phyloP scores from a whole-genome alignment of 1,140 invertebrate species.

The Trachymyrmex septentrionalis region DNA sequence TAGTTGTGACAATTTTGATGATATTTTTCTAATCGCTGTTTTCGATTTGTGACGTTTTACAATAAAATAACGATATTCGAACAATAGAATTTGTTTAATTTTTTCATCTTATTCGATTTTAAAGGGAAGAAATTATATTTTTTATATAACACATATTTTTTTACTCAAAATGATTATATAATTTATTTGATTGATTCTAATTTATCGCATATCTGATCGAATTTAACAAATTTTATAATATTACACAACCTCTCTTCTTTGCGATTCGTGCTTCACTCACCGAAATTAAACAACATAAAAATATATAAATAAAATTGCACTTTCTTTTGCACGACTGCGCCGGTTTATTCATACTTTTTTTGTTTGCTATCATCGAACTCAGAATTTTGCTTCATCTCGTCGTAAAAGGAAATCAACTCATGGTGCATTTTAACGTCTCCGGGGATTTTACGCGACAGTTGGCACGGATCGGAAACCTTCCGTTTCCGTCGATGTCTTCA shows the following conservation, averaged over 20 bases:
- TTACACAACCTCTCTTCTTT: background rate
- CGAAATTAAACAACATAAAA: background rate
- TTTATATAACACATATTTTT: background rate
- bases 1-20: too few relatives aligned
- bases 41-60: background rate
- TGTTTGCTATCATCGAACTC: slow-evolving; percentile 28
- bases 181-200: slow-evolving; percentile 2
- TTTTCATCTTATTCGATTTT: background rate
- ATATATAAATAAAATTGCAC: background rate
- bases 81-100: background rate
- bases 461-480: background rate
- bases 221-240: slow-evolving; percentile 17
- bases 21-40: too few relatives aligned
- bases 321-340: background rate
- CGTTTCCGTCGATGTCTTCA: slow-evolving; percentile 29
- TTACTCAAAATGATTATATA: background rate
- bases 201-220: background rate
- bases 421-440: slow-evolving; percentile 43
- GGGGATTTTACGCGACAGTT: slow-evolving; percentile 54
- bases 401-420: slow-evolving; percentile 39
- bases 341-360: background rate
- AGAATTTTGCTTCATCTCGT: slow-evolving; percentile 22
- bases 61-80: background rate
- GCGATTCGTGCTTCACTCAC: background rate
- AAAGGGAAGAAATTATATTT: background rate